A percentile compares a stretch with the other conserved stretches of the same genome.
Conservation (phyloP, 2,888 invertebrate species). For the Rugalucina vietnamica region DNA sequence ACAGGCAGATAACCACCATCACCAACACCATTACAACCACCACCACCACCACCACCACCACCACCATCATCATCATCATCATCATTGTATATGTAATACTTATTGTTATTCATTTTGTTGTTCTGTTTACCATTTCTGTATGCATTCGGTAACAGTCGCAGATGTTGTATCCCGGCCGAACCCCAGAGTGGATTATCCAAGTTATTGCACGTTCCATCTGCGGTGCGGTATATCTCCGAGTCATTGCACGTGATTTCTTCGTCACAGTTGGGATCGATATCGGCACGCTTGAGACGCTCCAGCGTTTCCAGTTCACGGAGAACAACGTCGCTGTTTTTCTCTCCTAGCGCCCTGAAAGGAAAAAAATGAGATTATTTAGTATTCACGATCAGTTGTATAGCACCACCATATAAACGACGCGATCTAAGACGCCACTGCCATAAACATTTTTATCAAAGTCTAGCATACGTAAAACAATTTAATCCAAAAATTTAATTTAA, state of each 20-base stretch:
- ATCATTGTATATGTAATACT: too few species aligned
- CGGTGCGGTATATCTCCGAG: conserved; percentile 89
- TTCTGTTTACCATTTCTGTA: conserved; percentile 33
- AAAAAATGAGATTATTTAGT: not conserved
- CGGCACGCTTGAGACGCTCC: not conserved
- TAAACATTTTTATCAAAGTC: not conserved
- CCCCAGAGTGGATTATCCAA: conserved; percentile 95
- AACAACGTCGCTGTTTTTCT: not conserved
- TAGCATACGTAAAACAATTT: not conserved
- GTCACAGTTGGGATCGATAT: conserved; percentile 28
- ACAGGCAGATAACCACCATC: too few species aligned
- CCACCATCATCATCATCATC: too few species aligned
- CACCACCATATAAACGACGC: not conserved
- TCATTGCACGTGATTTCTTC: conserved; percentile 46
- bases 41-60: too few species aligned
- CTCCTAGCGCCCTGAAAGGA: not conserved
- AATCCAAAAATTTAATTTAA: not conserved
- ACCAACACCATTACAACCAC: too few species aligned
- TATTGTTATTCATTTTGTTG: too few species aligned
- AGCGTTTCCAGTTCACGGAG: not conserved
- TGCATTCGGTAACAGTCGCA: conserved; percentile 15
- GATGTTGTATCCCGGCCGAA: conserved; percentile 36
- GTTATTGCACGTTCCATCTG: conserved; percentile 98
- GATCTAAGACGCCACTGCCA: too few species aligned
- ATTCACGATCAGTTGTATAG: not conserved